Evolutionary conservation across 2,888 invertebrate species (phyloP).

Genomic region (Heliconius charithonia): DNA sequence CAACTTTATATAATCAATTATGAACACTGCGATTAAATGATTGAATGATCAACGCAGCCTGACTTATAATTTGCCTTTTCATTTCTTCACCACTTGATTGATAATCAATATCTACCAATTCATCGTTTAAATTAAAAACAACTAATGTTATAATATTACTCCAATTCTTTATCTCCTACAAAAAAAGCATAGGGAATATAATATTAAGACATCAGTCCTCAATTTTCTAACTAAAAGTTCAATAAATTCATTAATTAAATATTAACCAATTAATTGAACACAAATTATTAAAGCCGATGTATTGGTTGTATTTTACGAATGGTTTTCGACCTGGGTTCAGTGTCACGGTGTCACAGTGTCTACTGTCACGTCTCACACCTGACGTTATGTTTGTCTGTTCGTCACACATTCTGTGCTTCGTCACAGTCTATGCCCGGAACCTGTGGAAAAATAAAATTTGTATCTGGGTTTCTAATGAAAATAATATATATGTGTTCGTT

Average conservation of each 20-base stretch:
- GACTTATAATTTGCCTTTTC: background rate
- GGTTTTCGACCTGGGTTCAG: background rate
- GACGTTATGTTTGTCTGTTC: conserved; percentile 19
- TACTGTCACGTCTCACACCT: conserved; percentile 18
- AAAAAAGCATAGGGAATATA: background rate
- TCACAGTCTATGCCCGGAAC: conserved; percentile 41
- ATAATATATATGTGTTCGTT: background rate
- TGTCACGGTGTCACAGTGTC: background rate
- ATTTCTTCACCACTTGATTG: background rate
- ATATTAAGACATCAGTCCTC: background rate
- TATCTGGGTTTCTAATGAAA: background rate
- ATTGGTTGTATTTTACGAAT: conserved; percentile 5
- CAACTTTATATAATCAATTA: conserved; percentile 7
- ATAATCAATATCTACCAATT: conserved; percentile 12
- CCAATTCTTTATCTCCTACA: background rate
- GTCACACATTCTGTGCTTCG: conserved; percentile 28
- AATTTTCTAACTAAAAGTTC: background rate
- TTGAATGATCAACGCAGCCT: conserved; percentile 11
- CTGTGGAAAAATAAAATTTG: background rate
- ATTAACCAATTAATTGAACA: conserved; percentile 24
- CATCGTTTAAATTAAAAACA: background rate
- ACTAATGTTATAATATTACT: background rate
- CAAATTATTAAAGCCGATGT: conserved; percentile 4
- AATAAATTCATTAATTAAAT: background rate
- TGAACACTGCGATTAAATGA: conserved; percentile 16